A percentile compares a stretch with the other conserved stretches of the same genome.
Evolutionary conservation across 2,113 vertebrate genomes (phyloP).

Genomic region (Tachysurus vachellii): DNA sequence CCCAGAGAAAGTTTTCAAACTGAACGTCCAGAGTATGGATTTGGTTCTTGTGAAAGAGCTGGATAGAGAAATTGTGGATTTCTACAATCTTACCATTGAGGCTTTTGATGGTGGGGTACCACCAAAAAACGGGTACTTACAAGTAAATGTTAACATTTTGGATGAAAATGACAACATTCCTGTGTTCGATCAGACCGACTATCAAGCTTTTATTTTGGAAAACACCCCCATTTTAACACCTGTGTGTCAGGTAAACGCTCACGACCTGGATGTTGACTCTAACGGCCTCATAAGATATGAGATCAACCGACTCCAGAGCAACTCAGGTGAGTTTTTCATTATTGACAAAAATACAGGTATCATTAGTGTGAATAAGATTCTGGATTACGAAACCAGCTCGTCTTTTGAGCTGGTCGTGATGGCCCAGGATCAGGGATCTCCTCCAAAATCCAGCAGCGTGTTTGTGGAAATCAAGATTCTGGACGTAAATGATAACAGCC

Average conservation of each 20-base stretch:
- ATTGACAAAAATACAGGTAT: slow-evolving; percentile 79
- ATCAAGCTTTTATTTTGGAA: slow-evolving; percentile 77
- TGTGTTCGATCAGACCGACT: slow-evolving; percentile 79
- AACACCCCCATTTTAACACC: slow-evolving; percentile 69
- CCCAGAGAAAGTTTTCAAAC: slow-evolving; percentile 60
- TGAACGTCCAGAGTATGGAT: slow-evolving; percentile 71
- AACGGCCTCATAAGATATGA: slow-evolving; percentile 81
- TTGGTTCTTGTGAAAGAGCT: slow-evolving; percentile 77
- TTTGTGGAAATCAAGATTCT: slow-evolving; percentile 80
- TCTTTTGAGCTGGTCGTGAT: slow-evolving; percentile 82
- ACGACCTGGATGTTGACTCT: slow-evolving; percentile 79
- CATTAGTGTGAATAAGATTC: slow-evolving; percentile 75
- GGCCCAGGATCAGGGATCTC: slow-evolving; percentile 79
- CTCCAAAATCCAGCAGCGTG: slow-evolving; percentile 80
- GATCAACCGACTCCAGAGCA: slow-evolving; percentile 76
- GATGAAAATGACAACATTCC: slow-evolving; percentile 93
- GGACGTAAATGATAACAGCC: slow-evolving; percentile 88
- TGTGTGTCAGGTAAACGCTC: slow-evolving; percentile 81
- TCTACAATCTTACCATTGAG: slow-evolving; percentile 78
- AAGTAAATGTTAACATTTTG: slow-evolving; percentile 75
- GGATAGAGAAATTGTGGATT: slow-evolving; percentile 77
- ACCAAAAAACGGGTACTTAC: slow-evolving; percentile 72
- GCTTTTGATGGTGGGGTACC: slow-evolving; percentile 88
- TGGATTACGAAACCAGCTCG: slow-evolving; percentile 81
- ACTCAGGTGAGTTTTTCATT: slow-evolving; percentile 70